Conservation (phyloP, 2,797 vertebrate species). For the Antrozous pallidus region DNA sequence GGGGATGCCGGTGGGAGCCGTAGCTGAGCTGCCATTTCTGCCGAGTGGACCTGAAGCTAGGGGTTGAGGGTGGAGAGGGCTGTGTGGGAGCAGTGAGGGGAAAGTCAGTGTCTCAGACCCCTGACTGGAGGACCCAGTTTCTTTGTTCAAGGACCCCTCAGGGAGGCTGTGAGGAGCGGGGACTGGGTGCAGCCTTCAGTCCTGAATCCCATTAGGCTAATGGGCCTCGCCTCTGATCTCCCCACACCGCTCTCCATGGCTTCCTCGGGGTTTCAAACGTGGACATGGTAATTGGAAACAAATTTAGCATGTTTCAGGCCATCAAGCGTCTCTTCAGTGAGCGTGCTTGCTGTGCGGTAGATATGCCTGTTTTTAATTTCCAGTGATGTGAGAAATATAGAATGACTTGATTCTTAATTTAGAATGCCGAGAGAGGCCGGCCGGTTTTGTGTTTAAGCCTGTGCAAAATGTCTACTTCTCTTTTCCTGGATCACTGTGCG, state of each 20-base stretch:
- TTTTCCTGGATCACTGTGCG: neutral
- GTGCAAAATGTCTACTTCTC: neutral
- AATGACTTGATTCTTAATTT: slow-evolving; percentile 82
- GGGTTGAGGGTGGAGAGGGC: neutral
- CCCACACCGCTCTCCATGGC: slow-evolving; percentile 69
- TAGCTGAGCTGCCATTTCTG: neutral
- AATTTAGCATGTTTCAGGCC: slow-evolving; percentile 80
- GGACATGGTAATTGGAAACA: slow-evolving; percentile 84
- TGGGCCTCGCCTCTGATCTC: slow-evolving; percentile 76
- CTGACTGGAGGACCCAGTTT: slow-evolving; percentile 52
- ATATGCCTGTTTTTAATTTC: slow-evolving; percentile 84
- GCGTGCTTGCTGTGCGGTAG: slow-evolving; percentile 73
- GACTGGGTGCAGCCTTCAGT: neutral
- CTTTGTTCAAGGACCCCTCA: slow-evolving; percentile 68
- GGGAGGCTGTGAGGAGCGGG: neutral
- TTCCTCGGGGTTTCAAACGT: slow-evolving; percentile 77
- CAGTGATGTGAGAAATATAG: slow-evolving; percentile 81
- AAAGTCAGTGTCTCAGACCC: neutral
- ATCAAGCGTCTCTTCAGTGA: slow-evolving; percentile 74
- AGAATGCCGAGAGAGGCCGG: slow-evolving; percentile 70
- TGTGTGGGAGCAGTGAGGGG: neutral
- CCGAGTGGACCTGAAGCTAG: slow-evolving; percentile 15
- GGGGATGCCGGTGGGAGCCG: neutral
- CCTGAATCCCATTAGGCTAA: slow-evolving; percentile 62
- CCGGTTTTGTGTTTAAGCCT: slow-evolving; percentile 51